phyloP scores from a whole-genome alignment of 2,888 invertebrate genomes.

The Meta bourneti region DNA sequence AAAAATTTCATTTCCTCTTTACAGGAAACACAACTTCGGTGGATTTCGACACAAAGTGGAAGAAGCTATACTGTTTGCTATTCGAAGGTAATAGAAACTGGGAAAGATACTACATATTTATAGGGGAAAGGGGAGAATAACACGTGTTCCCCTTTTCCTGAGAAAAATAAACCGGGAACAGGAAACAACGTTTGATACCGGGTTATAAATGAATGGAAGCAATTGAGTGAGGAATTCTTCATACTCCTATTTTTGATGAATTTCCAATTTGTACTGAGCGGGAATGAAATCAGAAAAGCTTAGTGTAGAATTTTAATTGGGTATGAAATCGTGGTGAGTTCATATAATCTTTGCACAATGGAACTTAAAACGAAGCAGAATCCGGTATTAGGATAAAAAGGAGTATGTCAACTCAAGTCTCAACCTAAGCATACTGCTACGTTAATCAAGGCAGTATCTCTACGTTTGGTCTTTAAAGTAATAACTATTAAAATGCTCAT shows the following conservation, averaged over 20 bases:
- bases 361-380: no score
- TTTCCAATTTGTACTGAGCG: background rate
- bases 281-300: no score
- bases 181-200: background rate
- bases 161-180: background rate
- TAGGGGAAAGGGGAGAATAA: background rate
- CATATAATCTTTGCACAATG: no score
- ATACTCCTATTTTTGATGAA: background rate
- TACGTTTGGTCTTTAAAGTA: no score
- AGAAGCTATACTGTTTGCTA: background rate
- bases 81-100: background rate
- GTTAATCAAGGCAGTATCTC: no score
- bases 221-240: background rate
- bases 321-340: no score
- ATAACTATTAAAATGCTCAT: no score
- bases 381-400: no score
- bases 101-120: background rate
- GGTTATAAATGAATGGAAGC: background rate
- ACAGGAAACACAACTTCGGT: background rate
- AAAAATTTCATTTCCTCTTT: constrained; percentile 30
- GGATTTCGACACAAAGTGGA: background rate
- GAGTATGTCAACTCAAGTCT: no score
- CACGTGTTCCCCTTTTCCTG: background rate
- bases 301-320: no score
- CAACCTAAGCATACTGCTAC: no score